Base-by-base conservation (phyloP, 2,113 vertebrate species). In the Saccopteryx bilineata region DNA sequence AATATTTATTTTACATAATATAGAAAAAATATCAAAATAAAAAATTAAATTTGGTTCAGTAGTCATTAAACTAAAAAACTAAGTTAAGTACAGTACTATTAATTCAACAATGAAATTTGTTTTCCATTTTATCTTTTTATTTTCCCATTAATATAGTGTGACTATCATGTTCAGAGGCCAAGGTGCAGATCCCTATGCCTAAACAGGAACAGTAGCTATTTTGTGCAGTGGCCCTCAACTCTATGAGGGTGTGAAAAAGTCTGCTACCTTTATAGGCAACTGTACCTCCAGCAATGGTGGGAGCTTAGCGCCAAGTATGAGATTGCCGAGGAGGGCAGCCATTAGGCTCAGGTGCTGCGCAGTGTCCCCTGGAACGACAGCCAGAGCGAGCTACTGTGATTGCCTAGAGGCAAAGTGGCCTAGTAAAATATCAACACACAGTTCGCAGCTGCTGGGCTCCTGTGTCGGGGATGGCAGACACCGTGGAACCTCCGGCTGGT, bases 241-340 rank as follows among this genome's bases (percentile, higher is more conserved):
- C 28, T 79, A 10, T 46, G n/a, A 4, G 8, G 23, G n/a, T 28
- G 39, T 26, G 14, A 54, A 19, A 54, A 39, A 13, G 48, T 21
- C 15, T 0, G 1, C 24, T 52, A 48, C 13, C 33, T 90, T 80
- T 13, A 56, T 0, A 4, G 18, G 50, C 75, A 58, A n/a, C 58
- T 13, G 21, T 31, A 65, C 3, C 60, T 31, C 26, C 48, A 56
- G n/a, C 39, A 33, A 52, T 1, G 66, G 46, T 99, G 99, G 99
- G 99, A 99, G 96, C 98, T 99, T 97, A 99, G 99, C 0, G 31
- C 90, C 0, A 99, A 99, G 95, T 99, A 99, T 5, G 99, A 99
- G 93, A 99, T 98, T 6, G 98, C 98, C 1, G 97, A 98, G 94
- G 98, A 98, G 31, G 99, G 99, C 85, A 99, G 99, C 97, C 99